phyloP scores from a whole-genome alignment of 1,140 invertebrate species.

The Drosophila melanica region DNA sequence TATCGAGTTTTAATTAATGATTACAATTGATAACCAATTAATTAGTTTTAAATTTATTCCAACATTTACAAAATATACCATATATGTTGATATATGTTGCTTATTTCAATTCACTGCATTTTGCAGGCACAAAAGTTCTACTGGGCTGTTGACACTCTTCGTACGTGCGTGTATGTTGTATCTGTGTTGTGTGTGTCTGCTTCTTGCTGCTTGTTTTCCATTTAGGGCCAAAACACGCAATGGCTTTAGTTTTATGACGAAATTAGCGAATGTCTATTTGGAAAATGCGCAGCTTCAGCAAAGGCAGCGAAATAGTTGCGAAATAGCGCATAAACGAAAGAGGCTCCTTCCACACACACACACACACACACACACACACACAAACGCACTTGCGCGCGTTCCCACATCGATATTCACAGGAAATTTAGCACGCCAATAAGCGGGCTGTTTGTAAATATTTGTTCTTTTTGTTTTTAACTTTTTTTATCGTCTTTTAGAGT shows the following conservation, averaged over 20 bases:
- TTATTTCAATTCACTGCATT: constrained; percentile 17
- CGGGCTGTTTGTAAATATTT: constrained; percentile 42
- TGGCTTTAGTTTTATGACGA: constrained; percentile 76
- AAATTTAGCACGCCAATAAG: constrained; percentile 47
- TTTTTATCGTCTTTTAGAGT: constrained; percentile 33
- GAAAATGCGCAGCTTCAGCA: constrained; percentile 44
- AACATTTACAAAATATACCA: no score
- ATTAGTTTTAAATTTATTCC: no score
- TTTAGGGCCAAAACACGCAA: constrained; percentile 70
- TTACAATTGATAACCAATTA: no score
- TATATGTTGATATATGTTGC: no score
- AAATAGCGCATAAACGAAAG: constrained; percentile 40
- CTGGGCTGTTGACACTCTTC: constrained; percentile 24
- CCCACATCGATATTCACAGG: constrained; percentile 11
- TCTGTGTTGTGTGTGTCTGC: constrained; percentile 22
- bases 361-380: neutral
- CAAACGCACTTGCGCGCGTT: no score
- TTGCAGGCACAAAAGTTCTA: constrained; percentile 6
- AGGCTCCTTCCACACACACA: constrained; percentile 2
- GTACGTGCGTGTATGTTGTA: constrained; percentile 14
- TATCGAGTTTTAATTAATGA: constrained; percentile 1
- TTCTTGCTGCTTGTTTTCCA: constrained; percentile 29
- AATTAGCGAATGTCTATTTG: constrained; percentile 62
- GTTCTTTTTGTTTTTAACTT: neutral
- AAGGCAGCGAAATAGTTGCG: constrained; percentile 49